Conservation (phyloP, 2,113 vertebrate species). For the Osmerus eperlanus region DNA sequence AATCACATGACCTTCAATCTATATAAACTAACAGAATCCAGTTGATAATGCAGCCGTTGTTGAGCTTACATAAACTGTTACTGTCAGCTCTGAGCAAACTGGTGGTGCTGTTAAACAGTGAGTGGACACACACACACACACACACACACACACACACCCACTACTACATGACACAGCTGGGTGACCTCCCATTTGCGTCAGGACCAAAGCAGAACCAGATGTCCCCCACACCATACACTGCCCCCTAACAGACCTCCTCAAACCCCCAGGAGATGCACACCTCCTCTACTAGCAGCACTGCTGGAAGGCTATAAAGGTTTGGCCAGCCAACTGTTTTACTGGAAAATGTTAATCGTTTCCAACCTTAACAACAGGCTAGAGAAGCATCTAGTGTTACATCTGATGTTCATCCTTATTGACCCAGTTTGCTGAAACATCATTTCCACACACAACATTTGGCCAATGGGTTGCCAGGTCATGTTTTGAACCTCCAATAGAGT, state of each 20-base stretch:
- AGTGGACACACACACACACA: not conserved
- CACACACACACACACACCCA: slow-evolving; percentile 1
- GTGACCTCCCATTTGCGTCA: slow-evolving; percentile 62
- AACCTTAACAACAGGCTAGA: no score
- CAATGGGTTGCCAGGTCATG: no score
- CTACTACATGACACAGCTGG: slow-evolving; percentile 15
- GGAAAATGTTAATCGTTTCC: no score
- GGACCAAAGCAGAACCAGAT: slow-evolving; percentile 63
- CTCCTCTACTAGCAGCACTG: slow-evolving; percentile 27
- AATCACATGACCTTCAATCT: no score
- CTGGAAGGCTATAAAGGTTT: not conserved
- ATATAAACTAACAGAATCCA: no score
- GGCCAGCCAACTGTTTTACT: no score
- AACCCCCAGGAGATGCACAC: not conserved
- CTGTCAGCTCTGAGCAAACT: not conserved
- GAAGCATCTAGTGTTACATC: no score
- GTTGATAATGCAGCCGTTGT: not conserved
- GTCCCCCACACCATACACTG: slow-evolving; percentile 28
- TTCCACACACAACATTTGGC: no score
- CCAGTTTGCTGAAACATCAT: no score
- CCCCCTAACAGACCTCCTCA: slow-evolving; percentile 5
- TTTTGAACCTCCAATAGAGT: no score
- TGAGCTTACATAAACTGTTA: slow-evolving; percentile 1
- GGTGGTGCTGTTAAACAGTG: slow-evolving; percentile 37
- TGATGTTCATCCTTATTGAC: no score